Base-by-base conservation (phyloP, 2,888 invertebrate species). In the Pegoplata infirma region DNA sequence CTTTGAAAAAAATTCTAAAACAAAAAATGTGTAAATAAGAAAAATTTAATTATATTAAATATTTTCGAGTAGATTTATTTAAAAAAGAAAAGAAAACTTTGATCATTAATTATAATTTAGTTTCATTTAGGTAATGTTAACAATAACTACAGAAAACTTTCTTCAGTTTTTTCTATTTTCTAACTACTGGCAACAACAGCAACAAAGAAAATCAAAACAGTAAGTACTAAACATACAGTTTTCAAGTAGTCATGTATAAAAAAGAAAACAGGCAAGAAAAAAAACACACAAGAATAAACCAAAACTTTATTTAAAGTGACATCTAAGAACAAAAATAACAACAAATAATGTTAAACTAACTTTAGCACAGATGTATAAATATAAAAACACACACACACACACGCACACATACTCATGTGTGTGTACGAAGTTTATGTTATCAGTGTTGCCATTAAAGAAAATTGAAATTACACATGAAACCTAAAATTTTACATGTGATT, bases 271-370 rank as follows among this genome's bases (percentile, higher is more conserved):
- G 21, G 58, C 10, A 16, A 46, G 36, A 25, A 23, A 58, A 55
- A 69, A 64, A 71, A 25, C 28, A 32, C n/a, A 0, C 32, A 32
- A 32, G 10, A 32, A 32, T 10, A 19, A 32, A 63, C 55, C 32
- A 56, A 75, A 79, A 79, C 71, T 75, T 79, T 75, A 71, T 67
- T 74, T 59, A 44, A 72, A 79, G 75, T 79, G 79, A 75, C 79
- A 79, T 61, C 61, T 71, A 55, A 66, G 74, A 56, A 69, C 49
- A 61, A 46, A 68, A 73, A 51, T 19, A 61, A 69, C 63, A 64
- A 32, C 61, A 61, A 63, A 67, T 49, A 64, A 67, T 71, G 49
- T 71, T 61, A 66, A 74, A 66, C 69, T 71, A 74, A 71, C 59
- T 61, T 53, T 28, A 56, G 14, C 55, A 32, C 14, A 16, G 16